These are phyloP conservation scores for Serripes groenlandicus DNA, from an alignment of 2,888 invertebrate species.

Conservation along the genomic window DNA sequence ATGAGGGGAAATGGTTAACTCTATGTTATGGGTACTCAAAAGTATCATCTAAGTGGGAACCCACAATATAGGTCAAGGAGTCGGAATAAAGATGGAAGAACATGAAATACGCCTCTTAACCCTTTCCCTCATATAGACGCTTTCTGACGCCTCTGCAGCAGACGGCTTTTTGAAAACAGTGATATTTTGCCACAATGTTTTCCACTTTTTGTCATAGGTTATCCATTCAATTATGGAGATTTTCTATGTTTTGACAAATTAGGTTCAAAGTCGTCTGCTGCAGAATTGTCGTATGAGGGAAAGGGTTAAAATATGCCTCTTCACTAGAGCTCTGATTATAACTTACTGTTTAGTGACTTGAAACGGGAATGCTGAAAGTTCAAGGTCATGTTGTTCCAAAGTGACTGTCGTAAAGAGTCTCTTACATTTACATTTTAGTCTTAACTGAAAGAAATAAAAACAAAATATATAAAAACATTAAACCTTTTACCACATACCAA, in stretches of 20 bases:
- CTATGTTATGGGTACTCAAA: too few species aligned
- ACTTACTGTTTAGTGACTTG: conserved; percentile 87
- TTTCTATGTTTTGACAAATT: not conserved
- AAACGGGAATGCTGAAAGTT: conserved; percentile 87
- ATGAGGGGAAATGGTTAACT: too few species aligned
- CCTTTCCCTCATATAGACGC: too few species aligned
- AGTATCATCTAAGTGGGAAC: too few species aligned
- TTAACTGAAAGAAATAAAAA: conserved; percentile 77
- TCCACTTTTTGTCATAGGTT: not conserved
- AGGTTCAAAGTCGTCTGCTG: too few species aligned
- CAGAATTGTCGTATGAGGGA: too few species aligned
- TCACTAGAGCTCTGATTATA: not conserved
- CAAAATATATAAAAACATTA: not conserved
- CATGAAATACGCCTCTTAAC: too few species aligned
- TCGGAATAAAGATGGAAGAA: too few species aligned
- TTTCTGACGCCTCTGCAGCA: too few species aligned
- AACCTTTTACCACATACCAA: not conserved
- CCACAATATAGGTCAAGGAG: too few species aligned
- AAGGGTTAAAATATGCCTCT: not conserved
- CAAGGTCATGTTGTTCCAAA: conserved; percentile 87
- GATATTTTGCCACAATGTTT: too few species aligned
- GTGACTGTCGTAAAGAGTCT: conserved; percentile 88
- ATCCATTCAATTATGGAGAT: not conserved
- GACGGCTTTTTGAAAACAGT: too few species aligned
- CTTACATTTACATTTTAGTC: conserved; percentile 88